Conservation (phyloP, 2,797 vertebrate genomes). For the Acrocephalus scirpaceus region DNA sequence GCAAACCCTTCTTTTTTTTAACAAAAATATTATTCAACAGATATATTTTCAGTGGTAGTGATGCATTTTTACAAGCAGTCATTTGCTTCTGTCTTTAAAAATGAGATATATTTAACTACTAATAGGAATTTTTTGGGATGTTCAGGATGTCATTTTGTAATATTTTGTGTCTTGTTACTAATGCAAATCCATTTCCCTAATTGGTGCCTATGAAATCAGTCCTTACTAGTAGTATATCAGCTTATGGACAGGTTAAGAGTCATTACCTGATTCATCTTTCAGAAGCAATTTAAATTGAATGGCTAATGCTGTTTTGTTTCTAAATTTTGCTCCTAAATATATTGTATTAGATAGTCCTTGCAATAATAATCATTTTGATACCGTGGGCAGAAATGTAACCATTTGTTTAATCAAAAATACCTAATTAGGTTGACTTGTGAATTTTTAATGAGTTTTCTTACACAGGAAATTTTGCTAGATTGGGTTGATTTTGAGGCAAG, state of each 20-base stretch:
- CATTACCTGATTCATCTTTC: background rate
- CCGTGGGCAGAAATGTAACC: background rate
- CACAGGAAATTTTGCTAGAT: background rate
- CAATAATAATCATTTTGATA: background rate
- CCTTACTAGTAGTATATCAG: background rate
- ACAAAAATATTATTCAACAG: background rate
- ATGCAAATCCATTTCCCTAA: background rate
- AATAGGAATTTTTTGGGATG: background rate
- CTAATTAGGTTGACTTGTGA: background rate
- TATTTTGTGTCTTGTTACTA: background rate
- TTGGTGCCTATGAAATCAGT: background rate
- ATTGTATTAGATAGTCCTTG: background rate
- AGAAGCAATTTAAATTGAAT: background rate
- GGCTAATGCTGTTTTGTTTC: background rate
- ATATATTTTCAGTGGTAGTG: background rate
- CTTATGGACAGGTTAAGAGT: background rate
- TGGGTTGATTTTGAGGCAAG: background rate
- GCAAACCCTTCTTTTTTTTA: background rate
- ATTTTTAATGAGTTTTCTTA: background rate
- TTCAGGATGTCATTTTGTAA: background rate
- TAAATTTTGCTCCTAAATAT: background rate
- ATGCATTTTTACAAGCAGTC: background rate
- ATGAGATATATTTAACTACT: background rate
- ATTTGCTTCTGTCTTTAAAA: background rate
- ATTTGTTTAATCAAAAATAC: background rate